Evolutionary conservation across 2,888 invertebrate species (phyloP), one percentile per base, ranked within the genome.

Genomic region (Drosophila histrio): DNA sequence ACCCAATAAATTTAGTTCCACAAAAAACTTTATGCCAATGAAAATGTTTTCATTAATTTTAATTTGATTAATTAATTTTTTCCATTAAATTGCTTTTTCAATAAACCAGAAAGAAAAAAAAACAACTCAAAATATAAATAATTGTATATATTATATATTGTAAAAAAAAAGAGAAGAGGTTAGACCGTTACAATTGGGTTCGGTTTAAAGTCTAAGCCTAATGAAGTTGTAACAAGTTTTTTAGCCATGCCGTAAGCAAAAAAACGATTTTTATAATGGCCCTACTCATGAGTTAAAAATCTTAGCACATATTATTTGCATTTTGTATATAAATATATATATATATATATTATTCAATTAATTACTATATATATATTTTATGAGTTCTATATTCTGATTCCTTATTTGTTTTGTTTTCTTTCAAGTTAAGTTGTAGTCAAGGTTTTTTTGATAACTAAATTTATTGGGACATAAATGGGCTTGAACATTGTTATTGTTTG

Each of bases 1-100:
- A 92, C 93, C 93, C 93, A 93, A 93, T 93, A 93, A 93, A 93
- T 92, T 93, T 93, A 93, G 93, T 93, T 92, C 90, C 88, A 87
- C 82, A 90, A 90, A 90, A 90, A 89, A 90, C 87, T 89, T 88
- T 85, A 87, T 78, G 77, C 77, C 80, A 86, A 84, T 83, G 79
- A 86, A 89, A 87, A 85, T 90, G 83, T 88, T 89, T 90, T 89
- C 82, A 87, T 90, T 89, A 77, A 76, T 81, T 89, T 83, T 85
- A 34, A 73, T 80, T 89, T 86, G 61, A 74, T 88, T 80, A 65
- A 71, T 81, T 85, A 30, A 57, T 69, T 81, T 79, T 83, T 72
- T 53, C 22, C 13, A 79, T 84, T 88, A 73, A 82, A 89, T 87
- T 88, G 86, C 86, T 87, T 81, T 87, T 88, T 88, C 74, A 38